Evolutionary conservation across 2,888 invertebrate genomes (phyloP), one percentile per base, ranked within the genome.

Genomic region (Entomobrya multifasciata): DNA sequence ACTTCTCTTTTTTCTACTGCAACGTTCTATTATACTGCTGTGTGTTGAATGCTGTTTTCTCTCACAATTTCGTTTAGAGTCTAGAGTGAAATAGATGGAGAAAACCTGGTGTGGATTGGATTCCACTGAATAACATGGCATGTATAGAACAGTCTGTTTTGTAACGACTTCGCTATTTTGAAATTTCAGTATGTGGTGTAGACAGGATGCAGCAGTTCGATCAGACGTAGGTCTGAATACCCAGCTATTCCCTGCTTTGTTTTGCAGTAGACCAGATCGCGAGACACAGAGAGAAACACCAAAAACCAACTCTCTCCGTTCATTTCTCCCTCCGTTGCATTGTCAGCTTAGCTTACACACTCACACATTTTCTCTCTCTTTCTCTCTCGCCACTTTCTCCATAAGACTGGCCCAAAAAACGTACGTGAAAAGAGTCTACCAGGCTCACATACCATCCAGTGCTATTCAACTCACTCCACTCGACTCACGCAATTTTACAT

Each of bases 141-240:
- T 3, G 76, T 20, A 76, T 57, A 55, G 8, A 11, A 22, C 55
- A 22, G 30, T 36, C 20, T 76, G 57, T 76, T 76, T 76, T 57
- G 57, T 57, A 57, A 41, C 55, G 41, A 89, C 90, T 90, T 91
- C 90, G 90, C 90, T 89, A 89, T 91, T 91, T 90, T 91, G 90
- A 88, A 88, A 89, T 89, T 90, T 89, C 88, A 90, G 90, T 90
- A 86, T 74, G 91, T 89, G 90, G 89, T 87, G 88, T 76, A 89
- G 91, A 90, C 90, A 89, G 91, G 91, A 91, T 91, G 91, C 91
- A 91, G 90, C 90, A 91, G 89, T 91, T 90, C 80, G 89, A 87
- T 88, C 85, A 89, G 85, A 89, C 88, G 76, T 87, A 86, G 87
- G n/a, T 36, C 49, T 60, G 83, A 74, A 87, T 84, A 74, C 30